A percentile compares a stretch with the other conserved stretches of the same genome.
Evolutionary conservation across 2,888 invertebrate genomes (phyloP).

Genomic region (Zeuzera pyrina): DNA sequence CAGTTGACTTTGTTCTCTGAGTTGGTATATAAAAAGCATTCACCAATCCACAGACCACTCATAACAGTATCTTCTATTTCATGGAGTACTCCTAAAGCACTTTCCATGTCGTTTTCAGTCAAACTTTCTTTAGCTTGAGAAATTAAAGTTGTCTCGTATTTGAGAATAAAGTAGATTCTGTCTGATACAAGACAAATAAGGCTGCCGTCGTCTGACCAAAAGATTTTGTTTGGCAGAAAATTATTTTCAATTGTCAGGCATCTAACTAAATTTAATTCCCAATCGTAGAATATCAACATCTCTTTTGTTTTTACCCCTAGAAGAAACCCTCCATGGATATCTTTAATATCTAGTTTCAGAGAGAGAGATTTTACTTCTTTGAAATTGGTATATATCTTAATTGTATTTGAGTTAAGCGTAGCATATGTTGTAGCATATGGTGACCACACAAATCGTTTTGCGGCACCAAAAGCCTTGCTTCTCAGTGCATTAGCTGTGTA

Average conservation of each 20-base stretch:
- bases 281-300: slow-evolving; percentile 34
- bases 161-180: background rate
- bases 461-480: slow-evolving; percentile 90
- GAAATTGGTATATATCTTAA: background rate
- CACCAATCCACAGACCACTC: background rate
- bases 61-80: background rate
- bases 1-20: background rate
- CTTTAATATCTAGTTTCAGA: background rate
- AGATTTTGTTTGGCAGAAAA: background rate
- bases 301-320: slow-evolving; percentile 75
- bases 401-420: background rate
- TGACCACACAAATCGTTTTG: background rate
- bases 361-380: background rate
- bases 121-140: too few relatives aligned
- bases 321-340: background rate
- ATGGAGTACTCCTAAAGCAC: background rate
- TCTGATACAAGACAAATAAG: background rate
- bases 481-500: slow-evolving; percentile 96
- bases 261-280: background rate
- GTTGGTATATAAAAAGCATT: background rate
- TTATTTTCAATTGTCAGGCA: background rate
- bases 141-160: background rate
- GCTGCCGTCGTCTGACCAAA: background rate
- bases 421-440: background rate
- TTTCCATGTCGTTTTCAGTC: too few relatives aligned